These are phyloP conservation scores for Achroia grisella DNA, from an alignment of 1,140 invertebrate genomes.

Conservation along the genomic window DNA sequence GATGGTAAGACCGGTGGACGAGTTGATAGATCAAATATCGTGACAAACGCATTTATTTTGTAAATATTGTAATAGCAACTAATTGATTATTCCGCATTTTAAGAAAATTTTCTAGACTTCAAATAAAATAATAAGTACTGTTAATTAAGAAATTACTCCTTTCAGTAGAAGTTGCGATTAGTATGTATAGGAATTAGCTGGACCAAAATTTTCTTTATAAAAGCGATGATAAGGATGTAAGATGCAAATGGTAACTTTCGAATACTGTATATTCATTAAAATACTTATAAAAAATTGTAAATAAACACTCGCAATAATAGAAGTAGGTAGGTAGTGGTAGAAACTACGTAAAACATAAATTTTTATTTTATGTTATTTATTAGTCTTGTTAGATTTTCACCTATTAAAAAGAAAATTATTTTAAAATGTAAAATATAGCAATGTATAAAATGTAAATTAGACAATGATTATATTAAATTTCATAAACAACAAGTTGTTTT, in stretches of 20 bases:
- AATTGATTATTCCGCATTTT: no score
- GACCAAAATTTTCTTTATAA: conserved; percentile 69
- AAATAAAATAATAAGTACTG: no score
- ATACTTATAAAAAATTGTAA: conserved; percentile 44
- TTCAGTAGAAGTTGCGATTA: conserved; percentile 57
- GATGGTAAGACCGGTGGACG: no score
- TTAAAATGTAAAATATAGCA: conserved; percentile 56
- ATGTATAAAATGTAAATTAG: conserved; percentile 70
- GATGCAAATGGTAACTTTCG: conserved; percentile 36
- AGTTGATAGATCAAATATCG: no score
- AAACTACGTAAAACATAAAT: conserved; percentile 35
- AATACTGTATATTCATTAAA: conserved; percentile 44
- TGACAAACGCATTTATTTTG: no score
- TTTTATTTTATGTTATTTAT: conserved; percentile 48
- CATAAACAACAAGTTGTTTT: conserved; percentile 42
- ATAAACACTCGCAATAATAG: conserved; percentile 67
- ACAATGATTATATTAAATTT: conserved; percentile 67
- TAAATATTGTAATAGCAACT: no score
- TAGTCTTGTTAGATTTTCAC: conserved; percentile 39
- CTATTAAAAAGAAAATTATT: conserved; percentile 24
- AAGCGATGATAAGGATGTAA: conserved; percentile 44
- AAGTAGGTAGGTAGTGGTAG: conserved; percentile 27
- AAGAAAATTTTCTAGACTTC: no score
- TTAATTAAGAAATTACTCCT: conserved; percentile 14
- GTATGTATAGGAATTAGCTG: conserved; percentile 68